A percentile compares a stretch with the other conserved stretches of the same genome.
phyloP scores from a whole-genome alignment of 2,797 vertebrate genomes.

The Leptatherina wallacei region DNA sequence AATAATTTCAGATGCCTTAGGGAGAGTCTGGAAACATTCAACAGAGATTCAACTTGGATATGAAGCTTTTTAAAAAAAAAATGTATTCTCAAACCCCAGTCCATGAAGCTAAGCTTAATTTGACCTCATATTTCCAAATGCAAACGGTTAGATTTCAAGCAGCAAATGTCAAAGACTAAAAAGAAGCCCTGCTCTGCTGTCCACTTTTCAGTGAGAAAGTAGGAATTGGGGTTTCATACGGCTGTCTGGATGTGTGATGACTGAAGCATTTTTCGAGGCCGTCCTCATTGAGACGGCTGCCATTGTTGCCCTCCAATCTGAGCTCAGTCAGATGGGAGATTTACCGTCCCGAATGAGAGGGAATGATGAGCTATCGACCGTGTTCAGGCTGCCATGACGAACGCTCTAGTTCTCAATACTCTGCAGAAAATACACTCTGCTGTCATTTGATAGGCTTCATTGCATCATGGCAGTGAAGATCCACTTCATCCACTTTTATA shows the following conservation, averaged over 20 bases:
- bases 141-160: constrained; percentile 11
- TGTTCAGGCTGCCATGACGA: constrained; percentile 46
- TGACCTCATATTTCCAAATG: constrained; percentile 3
- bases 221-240: constrained; percentile 7
- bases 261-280: constrained; percentile 33
- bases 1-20: not conserved
- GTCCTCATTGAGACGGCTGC: constrained; percentile 15
- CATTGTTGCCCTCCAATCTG: constrained; percentile 46
- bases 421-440: constrained; percentile 44
- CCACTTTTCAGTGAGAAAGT: not conserved
- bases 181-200: not conserved
- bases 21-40: constrained; percentile 23
- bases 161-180: not conserved
- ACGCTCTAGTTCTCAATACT: constrained; percentile 46
- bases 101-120: not conserved
- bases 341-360: constrained; percentile 55
- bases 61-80: not conserved
- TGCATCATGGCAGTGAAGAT: constrained; percentile 33
- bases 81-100: constrained; percentile 3
- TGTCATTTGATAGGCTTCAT: constrained; percentile 47
- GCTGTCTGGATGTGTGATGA: constrained; percentile 28
- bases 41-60: constrained; percentile 33
- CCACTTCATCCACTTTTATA: constrained; percentile 15
- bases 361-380: constrained; percentile 76
- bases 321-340: constrained; percentile 49